A percentile compares a stretch with the other conserved stretches of the same genome.
These are phyloP conservation scores for Atractosteus spatula DNA, from an alignment of 2,113 vertebrate genomes.

Conservation along the genomic window DNA sequence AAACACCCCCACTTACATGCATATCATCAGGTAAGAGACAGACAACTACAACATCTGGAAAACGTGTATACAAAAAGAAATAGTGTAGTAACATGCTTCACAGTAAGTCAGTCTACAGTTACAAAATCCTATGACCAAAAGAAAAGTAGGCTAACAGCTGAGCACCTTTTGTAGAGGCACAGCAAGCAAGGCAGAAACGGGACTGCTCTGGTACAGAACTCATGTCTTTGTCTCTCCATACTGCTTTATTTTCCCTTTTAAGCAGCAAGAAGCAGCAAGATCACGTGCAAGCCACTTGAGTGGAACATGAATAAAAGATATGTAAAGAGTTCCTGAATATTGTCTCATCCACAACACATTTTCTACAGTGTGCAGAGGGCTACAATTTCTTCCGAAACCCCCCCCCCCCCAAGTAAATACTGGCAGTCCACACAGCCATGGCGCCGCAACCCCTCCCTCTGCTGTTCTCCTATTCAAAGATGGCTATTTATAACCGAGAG, in stretches of 20 bases:
- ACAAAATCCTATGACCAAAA: neutral
- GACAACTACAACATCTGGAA: no score
- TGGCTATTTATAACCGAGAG: constrained; percentile 64
- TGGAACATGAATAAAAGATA: constrained; percentile 59
- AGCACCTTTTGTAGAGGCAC: neutral
- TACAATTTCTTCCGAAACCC: neutral
- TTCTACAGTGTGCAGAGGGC: constrained; percentile 34
- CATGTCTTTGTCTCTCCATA: neutral
- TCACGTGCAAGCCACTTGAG: constrained; percentile 33
- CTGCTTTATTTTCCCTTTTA: constrained; percentile 17
- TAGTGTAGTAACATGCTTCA: neutral
- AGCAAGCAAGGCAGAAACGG: neutral
- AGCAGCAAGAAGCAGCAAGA: neutral
- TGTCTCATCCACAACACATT: constrained; percentile 43
- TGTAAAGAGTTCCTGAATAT: constrained; percentile 40
- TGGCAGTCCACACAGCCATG: constrained; percentile 56
- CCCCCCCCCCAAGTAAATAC: constrained; percentile 41
- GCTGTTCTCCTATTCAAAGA: constrained; percentile 63
- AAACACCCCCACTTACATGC: no score
- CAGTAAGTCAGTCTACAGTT: neutral
- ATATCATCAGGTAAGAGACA: no score
- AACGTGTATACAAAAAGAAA: neutral
- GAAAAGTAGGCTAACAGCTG: neutral
- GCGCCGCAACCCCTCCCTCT: constrained; percentile 51
- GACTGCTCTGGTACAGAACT: neutral